phyloP scores from a whole-genome alignment of 2,113 vertebrate species.

The Myrmecophaga tridactyla region DNA sequence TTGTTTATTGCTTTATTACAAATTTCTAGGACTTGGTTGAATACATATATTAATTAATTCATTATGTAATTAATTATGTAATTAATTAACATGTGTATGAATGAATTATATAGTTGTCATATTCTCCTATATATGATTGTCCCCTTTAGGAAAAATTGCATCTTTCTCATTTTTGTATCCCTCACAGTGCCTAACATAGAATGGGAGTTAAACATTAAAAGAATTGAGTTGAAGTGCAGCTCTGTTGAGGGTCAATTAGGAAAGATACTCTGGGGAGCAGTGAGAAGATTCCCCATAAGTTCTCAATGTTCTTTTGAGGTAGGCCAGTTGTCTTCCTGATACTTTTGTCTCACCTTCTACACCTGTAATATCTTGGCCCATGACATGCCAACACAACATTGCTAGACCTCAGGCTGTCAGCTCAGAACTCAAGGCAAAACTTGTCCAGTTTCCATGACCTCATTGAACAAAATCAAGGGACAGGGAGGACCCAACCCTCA shows the following conservation, averaged over 20 bases:
- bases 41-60: not conserved
- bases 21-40: not conserved
- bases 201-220: not conserved
- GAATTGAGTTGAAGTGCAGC: not conserved
- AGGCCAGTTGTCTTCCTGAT: not conserved
- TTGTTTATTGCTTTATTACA: not conserved
- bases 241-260: not conserved
- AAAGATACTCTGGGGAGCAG: too few species aligned
- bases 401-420: slow-evolving; percentile 2
- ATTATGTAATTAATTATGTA: not conserved
- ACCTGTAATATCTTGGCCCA: not conserved
- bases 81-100: not conserved
- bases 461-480: not conserved
- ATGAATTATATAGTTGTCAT: not conserved
- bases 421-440: not conserved
- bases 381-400: not conserved
- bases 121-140: not conserved
- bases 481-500: not conserved
- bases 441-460: slow-evolving; percentile 53
- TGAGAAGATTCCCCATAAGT: not conserved
- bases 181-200: not conserved
- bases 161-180: not conserved
- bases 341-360: not conserved
- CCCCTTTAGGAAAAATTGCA: not conserved
- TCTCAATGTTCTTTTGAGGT: not conserved